Evolutionary conservation across 2,888 invertebrate species (phyloP).

Genomic region (Celastrina argiolus): DNA sequence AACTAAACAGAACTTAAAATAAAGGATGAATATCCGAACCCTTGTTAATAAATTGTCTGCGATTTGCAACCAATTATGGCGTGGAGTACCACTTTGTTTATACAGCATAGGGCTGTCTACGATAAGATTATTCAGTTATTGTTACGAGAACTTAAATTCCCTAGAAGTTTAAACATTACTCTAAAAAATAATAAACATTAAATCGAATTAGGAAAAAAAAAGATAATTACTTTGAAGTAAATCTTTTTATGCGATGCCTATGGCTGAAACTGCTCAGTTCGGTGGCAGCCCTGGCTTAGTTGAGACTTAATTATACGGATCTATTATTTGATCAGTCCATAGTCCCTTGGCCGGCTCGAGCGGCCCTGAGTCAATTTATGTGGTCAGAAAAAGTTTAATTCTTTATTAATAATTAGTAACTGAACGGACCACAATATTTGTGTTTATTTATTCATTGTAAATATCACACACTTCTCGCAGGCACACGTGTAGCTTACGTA

Average conservation of each 20-base stretch:
- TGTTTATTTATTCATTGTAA: neutral
- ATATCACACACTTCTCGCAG: too few relatives aligned
- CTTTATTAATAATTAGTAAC: neutral
- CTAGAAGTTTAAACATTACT: too few relatives aligned
- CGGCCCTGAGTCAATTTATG: neutral
- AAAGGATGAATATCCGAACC: neutral
- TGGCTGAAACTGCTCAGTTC: neutral
- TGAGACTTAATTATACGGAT: neutral
- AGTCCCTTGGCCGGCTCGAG: neutral
- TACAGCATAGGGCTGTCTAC: neutral
- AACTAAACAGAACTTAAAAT: neutral
- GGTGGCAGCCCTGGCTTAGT: neutral
- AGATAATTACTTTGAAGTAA: neutral
- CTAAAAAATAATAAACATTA: too few relatives aligned
- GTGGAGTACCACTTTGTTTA: neutral
- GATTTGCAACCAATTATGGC: neutral
- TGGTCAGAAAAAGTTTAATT: neutral
- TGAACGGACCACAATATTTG: neutral
- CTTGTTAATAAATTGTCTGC: neutral
- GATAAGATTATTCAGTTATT: neutral
- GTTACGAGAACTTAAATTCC: too few relatives aligned
- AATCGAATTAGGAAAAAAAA: too few relatives aligned
- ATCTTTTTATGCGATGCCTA: neutral
- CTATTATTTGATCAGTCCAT: neutral
- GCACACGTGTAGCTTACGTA: too few relatives aligned